These are phyloP conservation scores for Apistogramma diplotaenia DNA, from an alignment of 2,113 vertebrate species.

Conservation along the genomic window DNA sequence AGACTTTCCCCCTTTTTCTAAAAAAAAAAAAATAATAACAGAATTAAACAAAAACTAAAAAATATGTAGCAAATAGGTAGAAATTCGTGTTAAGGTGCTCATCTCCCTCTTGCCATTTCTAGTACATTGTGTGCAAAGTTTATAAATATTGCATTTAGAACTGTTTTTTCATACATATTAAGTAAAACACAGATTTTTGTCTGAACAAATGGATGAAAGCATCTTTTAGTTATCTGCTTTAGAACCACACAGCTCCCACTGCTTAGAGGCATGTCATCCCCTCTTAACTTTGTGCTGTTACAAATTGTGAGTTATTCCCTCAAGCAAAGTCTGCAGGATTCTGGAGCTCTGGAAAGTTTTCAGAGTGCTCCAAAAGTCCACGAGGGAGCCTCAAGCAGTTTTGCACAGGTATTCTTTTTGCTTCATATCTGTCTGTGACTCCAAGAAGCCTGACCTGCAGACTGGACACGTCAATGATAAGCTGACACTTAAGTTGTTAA, in stretches of 20 bases:
- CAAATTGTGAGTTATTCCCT: slow-evolving; percentile 9
- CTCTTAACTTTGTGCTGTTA: background rate
- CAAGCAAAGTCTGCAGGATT: background rate
- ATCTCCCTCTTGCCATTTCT: background rate
- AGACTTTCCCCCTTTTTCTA: background rate
- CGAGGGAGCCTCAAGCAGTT: background rate
- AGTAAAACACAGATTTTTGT: background rate
- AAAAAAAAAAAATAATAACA: too few relatives aligned
- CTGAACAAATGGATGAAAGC: background rate
- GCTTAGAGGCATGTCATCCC: background rate
- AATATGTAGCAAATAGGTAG: background rate
- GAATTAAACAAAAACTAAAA: background rate
- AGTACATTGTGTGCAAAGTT: background rate
- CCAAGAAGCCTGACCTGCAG: background rate
- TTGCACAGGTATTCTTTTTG: background rate
- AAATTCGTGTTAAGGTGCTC: background rate
- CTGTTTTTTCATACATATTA: too few relatives aligned
- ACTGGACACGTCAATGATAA: background rate
- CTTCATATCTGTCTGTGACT: background rate
- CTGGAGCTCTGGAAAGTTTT: background rate
- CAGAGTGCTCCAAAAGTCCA: slow-evolving; percentile 9
- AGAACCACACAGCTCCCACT: background rate
- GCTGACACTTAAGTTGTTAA: background rate
- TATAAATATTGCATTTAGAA: background rate
- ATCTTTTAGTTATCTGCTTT: background rate